Percentiles rank a stretch among this genome's conserved stretches.
Conservation (phyloP, 2,888 invertebrate species). For the Drosophila barbarae region DNA sequence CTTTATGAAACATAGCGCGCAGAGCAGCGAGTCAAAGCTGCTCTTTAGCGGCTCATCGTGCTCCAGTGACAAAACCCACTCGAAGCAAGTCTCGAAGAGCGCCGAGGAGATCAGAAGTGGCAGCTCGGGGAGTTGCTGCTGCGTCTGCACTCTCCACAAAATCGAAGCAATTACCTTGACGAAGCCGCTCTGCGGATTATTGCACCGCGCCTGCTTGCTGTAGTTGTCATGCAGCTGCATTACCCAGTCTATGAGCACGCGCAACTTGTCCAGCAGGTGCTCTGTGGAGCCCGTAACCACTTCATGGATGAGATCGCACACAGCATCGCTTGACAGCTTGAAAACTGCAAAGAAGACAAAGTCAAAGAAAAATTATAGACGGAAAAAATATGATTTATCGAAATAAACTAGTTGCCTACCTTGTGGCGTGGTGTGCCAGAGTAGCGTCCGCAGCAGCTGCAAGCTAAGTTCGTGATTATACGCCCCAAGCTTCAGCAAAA, state of each 20-base stretch:
- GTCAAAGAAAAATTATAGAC: neutral
- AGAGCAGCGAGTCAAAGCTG: constrained; percentile 91
- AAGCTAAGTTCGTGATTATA: constrained; percentile 83
- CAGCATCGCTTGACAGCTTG: constrained; percentile 81
- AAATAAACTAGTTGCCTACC: constrained; percentile 56
- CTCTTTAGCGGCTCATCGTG: constrained; percentile 88
- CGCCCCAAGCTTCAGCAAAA: constrained; percentile 85
- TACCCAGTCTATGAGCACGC: constrained; percentile 88
- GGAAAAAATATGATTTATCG: neutral
- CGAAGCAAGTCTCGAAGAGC: constrained; percentile 87
- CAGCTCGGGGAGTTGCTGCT: constrained; percentile 83
- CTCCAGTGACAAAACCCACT: constrained; percentile 87
- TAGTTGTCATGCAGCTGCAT: constrained; percentile 76
- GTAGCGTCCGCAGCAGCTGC: constrained; percentile 82
- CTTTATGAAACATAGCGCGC: constrained; percentile 91
- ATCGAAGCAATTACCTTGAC: constrained; percentile 91
- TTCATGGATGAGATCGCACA: constrained; percentile 90
- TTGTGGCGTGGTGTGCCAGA: constrained; percentile 82
- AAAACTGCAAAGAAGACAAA: constrained; percentile 66
- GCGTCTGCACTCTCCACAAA: constrained; percentile 86
- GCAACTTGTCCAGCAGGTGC: constrained; percentile 82
- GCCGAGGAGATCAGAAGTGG: constrained; percentile 86
- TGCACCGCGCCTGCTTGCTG: constrained; percentile 75
- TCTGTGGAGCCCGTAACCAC: constrained; percentile 82
- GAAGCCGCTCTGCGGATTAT: constrained; percentile 80